Conservation (phyloP, 1,140 invertebrate genomes). For the Pogonus chalceus region DNA sequence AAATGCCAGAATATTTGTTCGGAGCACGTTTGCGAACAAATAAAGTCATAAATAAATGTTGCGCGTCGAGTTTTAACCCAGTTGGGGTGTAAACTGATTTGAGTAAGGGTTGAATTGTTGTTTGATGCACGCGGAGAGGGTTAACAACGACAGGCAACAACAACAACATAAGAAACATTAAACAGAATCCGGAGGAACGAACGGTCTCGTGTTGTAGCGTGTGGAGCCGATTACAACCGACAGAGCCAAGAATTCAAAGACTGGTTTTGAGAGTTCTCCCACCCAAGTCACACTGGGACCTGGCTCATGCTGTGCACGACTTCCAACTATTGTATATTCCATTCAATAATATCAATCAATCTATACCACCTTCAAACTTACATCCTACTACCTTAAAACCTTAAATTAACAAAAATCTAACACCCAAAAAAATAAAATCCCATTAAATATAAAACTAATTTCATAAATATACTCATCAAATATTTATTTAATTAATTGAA, state of each 20-base stretch:
- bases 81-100: not conserved
- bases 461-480: too few relatives aligned
- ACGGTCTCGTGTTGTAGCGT: not conserved
- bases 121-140: not conserved
- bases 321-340: too few relatives aligned
- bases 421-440: too few relatives aligned
- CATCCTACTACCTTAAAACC: too few relatives aligned
- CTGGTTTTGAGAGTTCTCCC: constrained; percentile 2
- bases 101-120: constrained; percentile 2
- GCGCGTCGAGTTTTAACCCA: not conserved
- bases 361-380: too few relatives aligned
- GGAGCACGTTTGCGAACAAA: not conserved
- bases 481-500: too few relatives aligned
- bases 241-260: constrained; percentile 1
- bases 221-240: not conserved
- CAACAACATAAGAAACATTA: too few relatives aligned
- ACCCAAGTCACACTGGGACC: not conserved
- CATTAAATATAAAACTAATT: too few relatives aligned
- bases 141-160: not conserved
- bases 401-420: too few relatives aligned
- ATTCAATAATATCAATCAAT: too few relatives aligned
- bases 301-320: too few relatives aligned
- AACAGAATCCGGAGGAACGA: too few relatives aligned
- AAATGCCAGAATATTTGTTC: not conserved
- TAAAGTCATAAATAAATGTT: not conserved